Evolutionary conservation across 2,797 vertebrate species (phyloP), one percentile per base, ranked within the genome.

Genomic region (Brachyrhaphis roseni): DNA sequence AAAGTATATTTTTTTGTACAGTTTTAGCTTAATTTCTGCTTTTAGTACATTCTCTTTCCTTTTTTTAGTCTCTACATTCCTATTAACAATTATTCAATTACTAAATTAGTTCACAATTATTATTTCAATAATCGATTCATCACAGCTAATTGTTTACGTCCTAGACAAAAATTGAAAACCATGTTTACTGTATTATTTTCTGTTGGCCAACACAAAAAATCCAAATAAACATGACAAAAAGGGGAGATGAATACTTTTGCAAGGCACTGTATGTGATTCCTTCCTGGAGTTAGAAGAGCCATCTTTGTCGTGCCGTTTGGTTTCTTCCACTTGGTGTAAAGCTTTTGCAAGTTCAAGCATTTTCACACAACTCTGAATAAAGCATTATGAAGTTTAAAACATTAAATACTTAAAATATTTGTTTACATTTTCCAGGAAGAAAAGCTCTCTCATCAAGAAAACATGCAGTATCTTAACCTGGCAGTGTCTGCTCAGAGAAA

Each of bases 401-500:
- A 34, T 46, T 2, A 20, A 28, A 57, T 28, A 57, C 20, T 34
- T 20, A 15, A 28, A 46, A 1, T 2, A 1, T 13, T 15, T 10
- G 23, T 26, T 5, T 20, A 26, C 7, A 55, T 43, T 23, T 85
- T 81, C 72, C 92, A 99, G 98, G 96, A 91, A 62, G 95, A 94
- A 74, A 94, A 94, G 71, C 90, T 94, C 6, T 96, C 97, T 76
- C 97, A 98, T 77, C 92, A 95, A 78, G 94, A 96, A 78, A 99
- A 99, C 91, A 96, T 98, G 90, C 92, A 83, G 81, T 97, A 97
- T 82, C 81, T 99, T 88, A 98, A 97, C 89, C 90, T 96, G 87
- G 97, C 98, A 0, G 81, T 98, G 0, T 96, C 93, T 71, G 77
- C 93, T 74, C 82, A 88, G 13, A 94, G 64, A 78, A 85, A 45